These are phyloP conservation scores for Hyphantria cunea DNA, from an alignment of 1,140 invertebrate species.

Conservation along the genomic window DNA sequence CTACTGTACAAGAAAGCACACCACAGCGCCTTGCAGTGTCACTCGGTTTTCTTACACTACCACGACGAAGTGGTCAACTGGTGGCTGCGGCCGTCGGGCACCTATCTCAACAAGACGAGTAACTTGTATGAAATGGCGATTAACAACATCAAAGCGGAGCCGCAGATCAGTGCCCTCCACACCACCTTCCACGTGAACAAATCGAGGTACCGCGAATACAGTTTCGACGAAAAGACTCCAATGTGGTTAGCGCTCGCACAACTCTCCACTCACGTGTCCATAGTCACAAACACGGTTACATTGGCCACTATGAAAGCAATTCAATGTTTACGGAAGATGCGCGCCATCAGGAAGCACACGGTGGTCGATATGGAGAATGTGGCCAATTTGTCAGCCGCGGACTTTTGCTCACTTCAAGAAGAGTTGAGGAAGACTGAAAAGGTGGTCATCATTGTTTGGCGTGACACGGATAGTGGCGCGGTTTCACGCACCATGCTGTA, in stretches of 20 bases:
- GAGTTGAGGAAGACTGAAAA: constrained; percentile 7
- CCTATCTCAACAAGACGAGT: constrained; percentile 5
- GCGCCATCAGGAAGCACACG: neutral
- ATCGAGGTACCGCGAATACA: neutral
- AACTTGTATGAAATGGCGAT: neutral
- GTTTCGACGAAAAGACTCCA: too few relatives aligned
- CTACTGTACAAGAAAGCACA: neutral
- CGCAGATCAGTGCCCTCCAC: neutral
- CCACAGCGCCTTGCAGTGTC: neutral
- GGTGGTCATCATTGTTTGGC: constrained; percentile 1
- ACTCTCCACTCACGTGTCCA: neutral
- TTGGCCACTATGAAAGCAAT: constrained; percentile 11
- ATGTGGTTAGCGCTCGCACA: too few relatives aligned
- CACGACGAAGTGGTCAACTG: constrained; percentile 21
- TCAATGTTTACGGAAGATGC: neutral
- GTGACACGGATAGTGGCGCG: neutral
- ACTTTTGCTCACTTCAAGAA: neutral
- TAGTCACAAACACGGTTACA: neutral
- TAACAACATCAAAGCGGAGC: neutral
- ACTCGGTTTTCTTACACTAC: constrained; percentile 9
- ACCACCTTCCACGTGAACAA: neutral
- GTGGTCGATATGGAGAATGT: constrained; percentile 12
- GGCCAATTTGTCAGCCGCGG: neutral
- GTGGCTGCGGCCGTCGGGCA: constrained; percentile 9
- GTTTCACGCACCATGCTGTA: neutral